phyloP scores from a whole-genome alignment of 1,140 invertebrate genomes.

The Campoletis sonorensis region DNA sequence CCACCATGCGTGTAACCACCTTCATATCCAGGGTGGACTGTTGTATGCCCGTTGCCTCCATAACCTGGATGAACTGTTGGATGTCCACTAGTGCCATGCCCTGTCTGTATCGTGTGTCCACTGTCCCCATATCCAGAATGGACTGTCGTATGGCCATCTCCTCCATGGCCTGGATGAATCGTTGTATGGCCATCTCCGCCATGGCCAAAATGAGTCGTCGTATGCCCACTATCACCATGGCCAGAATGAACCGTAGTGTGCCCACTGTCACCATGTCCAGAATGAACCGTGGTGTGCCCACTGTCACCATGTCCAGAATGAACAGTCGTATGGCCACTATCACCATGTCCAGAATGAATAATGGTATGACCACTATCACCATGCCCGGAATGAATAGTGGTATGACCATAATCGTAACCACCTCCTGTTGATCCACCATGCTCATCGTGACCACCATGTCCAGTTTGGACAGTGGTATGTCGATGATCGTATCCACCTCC shows the following conservation, averaged over 20 bases:
- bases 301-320: not conserved
- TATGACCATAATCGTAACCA: slow-evolving; percentile 27
- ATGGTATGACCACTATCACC: no score
- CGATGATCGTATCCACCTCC: not conserved
- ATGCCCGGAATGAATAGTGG: not conserved
- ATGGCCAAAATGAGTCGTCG: not conserved
- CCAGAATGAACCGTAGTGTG: slow-evolving; percentile 5
- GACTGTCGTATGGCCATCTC: not conserved
- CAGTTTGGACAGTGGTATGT: no score
- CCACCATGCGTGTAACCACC: slow-evolving; percentile 17
- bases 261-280: not conserved
- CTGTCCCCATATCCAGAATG: slow-evolving; percentile 26
- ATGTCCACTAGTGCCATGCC: not conserved
- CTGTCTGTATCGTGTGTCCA: not conserved
- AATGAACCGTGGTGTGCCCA: slow-evolving; percentile 9
- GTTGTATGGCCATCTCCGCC: not conserved
- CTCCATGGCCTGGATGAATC: not conserved
- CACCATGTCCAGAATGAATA: no score
- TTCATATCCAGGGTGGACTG: not conserved
- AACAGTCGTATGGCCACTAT: not conserved
- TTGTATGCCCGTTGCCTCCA: not conserved
- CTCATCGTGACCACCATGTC: slow-evolving; percentile 19
- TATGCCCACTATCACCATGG: not conserved
- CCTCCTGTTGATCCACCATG: slow-evolving; percentile 36
- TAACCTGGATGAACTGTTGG: not conserved